Percentiles rank a stretch among this genome's conserved stretches.
Conservation (phyloP, 2,113 vertebrate genomes). For the Python bivittatus region DNA sequence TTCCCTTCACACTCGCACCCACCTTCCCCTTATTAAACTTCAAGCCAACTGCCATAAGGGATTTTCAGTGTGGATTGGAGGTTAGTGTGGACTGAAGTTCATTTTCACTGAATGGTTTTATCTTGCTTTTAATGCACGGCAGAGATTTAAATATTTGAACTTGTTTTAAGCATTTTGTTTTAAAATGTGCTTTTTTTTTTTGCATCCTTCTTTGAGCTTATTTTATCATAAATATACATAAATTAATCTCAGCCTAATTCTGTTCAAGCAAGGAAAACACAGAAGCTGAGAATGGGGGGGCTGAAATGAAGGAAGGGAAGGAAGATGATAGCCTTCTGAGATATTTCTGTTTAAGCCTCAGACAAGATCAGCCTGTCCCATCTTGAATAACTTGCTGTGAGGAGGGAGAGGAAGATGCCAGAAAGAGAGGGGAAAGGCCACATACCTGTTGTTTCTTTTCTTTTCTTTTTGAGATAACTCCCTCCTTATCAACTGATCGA, state of each 20-base stretch:
- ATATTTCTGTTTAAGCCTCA: neutral
- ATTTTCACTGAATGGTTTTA: neutral
- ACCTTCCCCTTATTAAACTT: neutral
- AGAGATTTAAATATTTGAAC: neutral
- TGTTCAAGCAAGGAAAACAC: neutral
- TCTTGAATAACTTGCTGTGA: neutral
- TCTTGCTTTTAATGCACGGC: neutral
- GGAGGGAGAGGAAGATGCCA: neutral
- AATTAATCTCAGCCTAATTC: neutral
- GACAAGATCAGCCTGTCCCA: neutral
- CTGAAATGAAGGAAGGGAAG: neutral
- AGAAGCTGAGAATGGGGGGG: neutral
- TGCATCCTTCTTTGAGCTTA: neutral
- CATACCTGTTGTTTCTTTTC: neutral
- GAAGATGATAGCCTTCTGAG: neutral
- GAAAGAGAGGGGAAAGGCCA: neutral
- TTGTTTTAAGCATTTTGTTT: neutral
- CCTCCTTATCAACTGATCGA: neutral
- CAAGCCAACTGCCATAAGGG: neutral
- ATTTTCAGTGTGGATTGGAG: too few species aligned
- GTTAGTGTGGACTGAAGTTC: neutral
- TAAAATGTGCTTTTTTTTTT: neutral
- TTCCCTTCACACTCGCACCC: neutral
- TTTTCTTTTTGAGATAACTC: neutral
- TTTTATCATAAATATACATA: neutral